These are phyloP conservation scores for Lycopodina hypogea DNA, from an alignment of 37 sponge, comb jelly and placozoan species.

Conservation along the genomic window DNA sequence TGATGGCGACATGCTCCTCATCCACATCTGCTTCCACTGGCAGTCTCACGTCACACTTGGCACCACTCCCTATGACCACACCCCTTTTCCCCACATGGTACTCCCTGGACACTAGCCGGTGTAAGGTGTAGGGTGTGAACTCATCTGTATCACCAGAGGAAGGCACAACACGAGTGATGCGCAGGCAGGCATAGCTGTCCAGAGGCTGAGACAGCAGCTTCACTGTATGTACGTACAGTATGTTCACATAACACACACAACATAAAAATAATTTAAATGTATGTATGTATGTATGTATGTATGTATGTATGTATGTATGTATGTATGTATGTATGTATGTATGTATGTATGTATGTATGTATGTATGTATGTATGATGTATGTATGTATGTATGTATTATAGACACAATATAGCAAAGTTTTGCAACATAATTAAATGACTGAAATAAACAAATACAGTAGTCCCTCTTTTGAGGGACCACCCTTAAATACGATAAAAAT, in stretches of 20 bases:
- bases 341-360: background rate
- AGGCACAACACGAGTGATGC: constrained; percentile 10
- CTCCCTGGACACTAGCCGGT: constrained; percentile 37
- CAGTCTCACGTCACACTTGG: constrained; percentile 37
- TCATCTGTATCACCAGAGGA: background rate
- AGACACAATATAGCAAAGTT: background rate
- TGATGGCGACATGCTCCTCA: constrained; percentile 31
- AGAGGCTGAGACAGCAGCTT: constrained; percentile 23
- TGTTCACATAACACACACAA: background rate
- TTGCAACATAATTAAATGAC: background rate
- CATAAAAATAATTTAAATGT: background rate
- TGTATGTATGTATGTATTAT: too few relatives aligned
- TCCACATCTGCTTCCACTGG: constrained; percentile 41
- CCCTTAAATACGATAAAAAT: too few relatives aligned
- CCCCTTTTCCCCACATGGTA: constrained; percentile 70
- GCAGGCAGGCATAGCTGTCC: constrained; percentile 39
- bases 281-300: too few relatives aligned
- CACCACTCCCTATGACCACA: constrained; percentile 47
- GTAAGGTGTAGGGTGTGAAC: constrained; percentile 35
- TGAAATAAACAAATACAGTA: too few relatives aligned
- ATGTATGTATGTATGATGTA: too few relatives aligned
- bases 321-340: background rate
- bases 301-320: background rate
- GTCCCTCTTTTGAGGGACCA: too few relatives aligned
- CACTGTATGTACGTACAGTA: background rate